Conservation (phyloP, 2,888 invertebrate genomes). For the Pachycephus smyrnensis region DNA sequence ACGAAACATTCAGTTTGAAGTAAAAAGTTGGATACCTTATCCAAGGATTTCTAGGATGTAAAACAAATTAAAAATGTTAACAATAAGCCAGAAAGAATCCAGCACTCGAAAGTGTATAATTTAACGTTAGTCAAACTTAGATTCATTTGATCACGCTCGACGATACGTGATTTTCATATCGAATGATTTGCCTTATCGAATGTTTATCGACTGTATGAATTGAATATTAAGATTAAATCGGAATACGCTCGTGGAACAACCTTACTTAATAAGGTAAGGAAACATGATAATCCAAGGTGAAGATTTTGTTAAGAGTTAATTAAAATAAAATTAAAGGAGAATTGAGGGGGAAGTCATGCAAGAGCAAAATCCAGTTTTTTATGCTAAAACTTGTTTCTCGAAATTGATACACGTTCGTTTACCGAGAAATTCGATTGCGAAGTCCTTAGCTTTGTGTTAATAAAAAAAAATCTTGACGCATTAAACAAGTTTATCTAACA, state of each 20-base stretch:
- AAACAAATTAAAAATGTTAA: not conserved
- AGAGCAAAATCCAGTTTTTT: no score
- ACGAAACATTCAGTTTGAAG: not conserved
- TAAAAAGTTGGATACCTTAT: not conserved
- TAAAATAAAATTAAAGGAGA: no score
- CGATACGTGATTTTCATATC: not conserved
- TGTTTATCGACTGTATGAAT: not conserved
- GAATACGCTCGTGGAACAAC: not conserved
- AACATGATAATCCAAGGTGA: not conserved
- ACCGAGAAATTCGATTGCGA: no score
- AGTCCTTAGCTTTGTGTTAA: no score
- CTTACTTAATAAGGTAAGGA: not conserved
- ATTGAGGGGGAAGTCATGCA: no score
- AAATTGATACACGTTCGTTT: no score
- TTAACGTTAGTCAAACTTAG: not conserved
- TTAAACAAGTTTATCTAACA: no score
- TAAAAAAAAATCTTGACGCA: no score
- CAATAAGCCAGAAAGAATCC: not conserved
- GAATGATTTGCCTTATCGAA: not conserved
- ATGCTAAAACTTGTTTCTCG: no score
- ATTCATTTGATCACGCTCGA: not conserved
- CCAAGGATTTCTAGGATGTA: not conserved
- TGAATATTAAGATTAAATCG: not conserved
- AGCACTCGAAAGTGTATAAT: not conserved
- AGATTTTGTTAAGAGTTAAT: no score